Conservation (phyloP, 2,113 vertebrate species). For the Platysternon megacephalum region DNA sequence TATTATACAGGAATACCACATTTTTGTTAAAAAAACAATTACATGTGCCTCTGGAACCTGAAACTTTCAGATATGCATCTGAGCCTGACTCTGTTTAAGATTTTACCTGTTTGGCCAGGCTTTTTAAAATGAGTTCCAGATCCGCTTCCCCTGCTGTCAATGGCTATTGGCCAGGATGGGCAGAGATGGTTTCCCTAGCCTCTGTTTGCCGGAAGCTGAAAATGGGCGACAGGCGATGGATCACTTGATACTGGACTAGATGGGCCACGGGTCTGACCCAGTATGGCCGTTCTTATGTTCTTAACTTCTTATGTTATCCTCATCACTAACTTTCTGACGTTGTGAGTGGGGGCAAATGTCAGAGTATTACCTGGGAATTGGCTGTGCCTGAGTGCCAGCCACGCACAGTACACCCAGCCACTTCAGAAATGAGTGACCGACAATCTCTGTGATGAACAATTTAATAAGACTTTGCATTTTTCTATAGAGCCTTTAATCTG, state of each 20-base stretch:
- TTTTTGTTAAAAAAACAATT: neutral
- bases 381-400: neutral
- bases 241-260: no score
- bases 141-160: neutral
- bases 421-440: neutral
- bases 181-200: no score
- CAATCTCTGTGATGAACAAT: fast-evolving
- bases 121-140: neutral
- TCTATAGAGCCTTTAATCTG: neutral
- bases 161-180: neutral
- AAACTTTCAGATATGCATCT: neutral
- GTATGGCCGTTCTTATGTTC: neutral
- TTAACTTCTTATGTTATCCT: neutral
- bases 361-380: neutral
- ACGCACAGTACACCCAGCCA: neutral
- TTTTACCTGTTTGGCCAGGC: neutral
- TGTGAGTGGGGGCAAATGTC: fast-evolving
- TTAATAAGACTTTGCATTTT: neutral
- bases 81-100: neutral
- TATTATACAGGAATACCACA: neutral
- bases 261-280: no score
- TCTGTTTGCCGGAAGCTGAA: no score
- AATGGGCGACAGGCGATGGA: no score
- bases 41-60: neutral
- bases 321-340: neutral